phyloP scores from a whole-genome alignment of 2,113 vertebrate genomes.

The Narcine bancroftii region DNA sequence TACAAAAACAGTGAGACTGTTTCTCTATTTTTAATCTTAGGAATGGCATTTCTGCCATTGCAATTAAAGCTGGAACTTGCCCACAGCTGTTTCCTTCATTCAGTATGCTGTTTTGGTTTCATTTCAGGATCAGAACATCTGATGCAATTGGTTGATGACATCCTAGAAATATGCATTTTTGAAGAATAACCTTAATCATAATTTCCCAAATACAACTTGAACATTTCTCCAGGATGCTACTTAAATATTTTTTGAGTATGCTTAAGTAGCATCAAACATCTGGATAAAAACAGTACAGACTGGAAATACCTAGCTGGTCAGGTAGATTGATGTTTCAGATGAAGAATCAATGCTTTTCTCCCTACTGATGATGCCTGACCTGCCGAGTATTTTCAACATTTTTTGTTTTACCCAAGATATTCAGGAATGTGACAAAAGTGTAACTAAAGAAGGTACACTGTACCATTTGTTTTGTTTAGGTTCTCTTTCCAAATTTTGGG shows the following conservation, averaged over 20 bases:
- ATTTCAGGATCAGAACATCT: neutral
- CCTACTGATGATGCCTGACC: too few species aligned
- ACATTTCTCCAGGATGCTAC: neutral
- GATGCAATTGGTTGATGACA: neutral
- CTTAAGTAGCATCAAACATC: too few species aligned
- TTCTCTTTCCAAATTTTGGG: too few species aligned
- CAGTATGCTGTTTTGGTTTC: neutral
- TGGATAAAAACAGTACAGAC: too few species aligned
- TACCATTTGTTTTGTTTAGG: too few species aligned
- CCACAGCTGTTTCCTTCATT: slow-evolving; percentile 12
- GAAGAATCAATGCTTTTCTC: too few species aligned
- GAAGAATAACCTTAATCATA: neutral
- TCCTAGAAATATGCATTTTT: neutral
- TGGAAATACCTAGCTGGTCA: too few species aligned
- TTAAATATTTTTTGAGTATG: neutral
- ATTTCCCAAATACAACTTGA: neutral
- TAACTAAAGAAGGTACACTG: too few species aligned
- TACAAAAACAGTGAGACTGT: neutral
- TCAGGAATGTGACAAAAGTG: too few species aligned
- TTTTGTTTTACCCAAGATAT: too few species aligned
- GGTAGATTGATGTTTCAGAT: too few species aligned
- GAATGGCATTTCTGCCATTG: neutral
- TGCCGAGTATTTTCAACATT: too few species aligned
- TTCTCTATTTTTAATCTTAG: slow-evolving; percentile 14
- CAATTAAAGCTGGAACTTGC: neutral